Evolutionary conservation across 2,113 vertebrate species (phyloP).

Genomic region (Picathartes gymnocephalus): DNA sequence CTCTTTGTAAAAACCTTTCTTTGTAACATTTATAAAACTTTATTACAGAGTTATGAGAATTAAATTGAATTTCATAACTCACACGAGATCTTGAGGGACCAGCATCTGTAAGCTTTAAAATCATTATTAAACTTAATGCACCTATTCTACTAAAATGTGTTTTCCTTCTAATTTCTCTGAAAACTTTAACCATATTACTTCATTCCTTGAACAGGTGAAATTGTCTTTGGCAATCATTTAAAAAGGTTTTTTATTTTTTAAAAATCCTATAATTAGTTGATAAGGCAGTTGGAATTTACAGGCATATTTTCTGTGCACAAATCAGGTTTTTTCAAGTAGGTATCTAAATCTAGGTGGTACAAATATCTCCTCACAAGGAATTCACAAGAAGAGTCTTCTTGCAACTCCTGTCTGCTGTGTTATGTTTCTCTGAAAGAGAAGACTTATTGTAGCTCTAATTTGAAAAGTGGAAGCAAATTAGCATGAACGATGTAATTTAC

Average conservation of each 20-base stretch:
- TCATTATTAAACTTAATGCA: slow-evolving; percentile 59
- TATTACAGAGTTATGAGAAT: slow-evolving; percentile 75
- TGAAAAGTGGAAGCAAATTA: neutral
- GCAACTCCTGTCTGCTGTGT: neutral
- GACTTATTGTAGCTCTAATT: neutral
- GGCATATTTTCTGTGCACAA: neutral
- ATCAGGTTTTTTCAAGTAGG: neutral
- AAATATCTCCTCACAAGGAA: neutral
- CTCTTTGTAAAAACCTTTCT: slow-evolving; percentile 69
- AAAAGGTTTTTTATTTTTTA: neutral
- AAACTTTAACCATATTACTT: neutral
- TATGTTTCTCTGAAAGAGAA: neutral
- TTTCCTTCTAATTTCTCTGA: slow-evolving; percentile 31
- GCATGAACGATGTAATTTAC: neutral
- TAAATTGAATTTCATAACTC: slow-evolving; percentile 79
- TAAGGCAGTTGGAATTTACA: neutral
- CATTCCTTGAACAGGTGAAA: neutral
- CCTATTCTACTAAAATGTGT: slow-evolving; percentile 15
- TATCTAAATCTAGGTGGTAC: neutral
- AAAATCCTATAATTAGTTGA: neutral
- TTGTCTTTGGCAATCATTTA: neutral
- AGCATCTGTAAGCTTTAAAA: slow-evolving; percentile 61
- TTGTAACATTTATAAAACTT: slow-evolving; percentile 79
- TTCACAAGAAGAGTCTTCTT: neutral
- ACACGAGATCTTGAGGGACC: slow-evolving; percentile 54